Percentiles rank a stretch among this genome's conserved stretches.
Conservation (phyloP, 2,797 vertebrate species). For the Echiichthys vipera region DNA sequence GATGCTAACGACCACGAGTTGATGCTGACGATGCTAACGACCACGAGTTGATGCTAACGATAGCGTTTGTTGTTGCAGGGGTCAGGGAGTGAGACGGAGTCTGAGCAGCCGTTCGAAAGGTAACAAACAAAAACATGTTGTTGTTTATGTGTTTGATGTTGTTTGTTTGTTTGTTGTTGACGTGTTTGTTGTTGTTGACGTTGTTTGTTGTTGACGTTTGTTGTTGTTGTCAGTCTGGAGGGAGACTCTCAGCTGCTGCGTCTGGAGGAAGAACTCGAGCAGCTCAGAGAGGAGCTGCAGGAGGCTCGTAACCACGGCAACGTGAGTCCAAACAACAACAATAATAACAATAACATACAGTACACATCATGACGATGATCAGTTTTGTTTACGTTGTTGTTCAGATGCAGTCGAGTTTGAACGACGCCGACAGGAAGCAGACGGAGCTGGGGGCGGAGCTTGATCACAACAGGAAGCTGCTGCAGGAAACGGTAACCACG, state of each 20-base stretch:
- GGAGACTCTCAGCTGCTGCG: constrained; percentile 66
- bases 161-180: too few relatives aligned
- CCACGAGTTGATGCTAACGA: too few relatives aligned
- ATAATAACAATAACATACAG: too few relatives aligned
- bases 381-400: not conserved
- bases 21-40: too few relatives aligned
- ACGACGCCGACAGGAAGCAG: constrained; percentile 84
- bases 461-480: constrained; percentile 86
- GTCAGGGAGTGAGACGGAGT: constrained; percentile 57
- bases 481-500: constrained; percentile 88
- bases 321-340: constrained; percentile 50
- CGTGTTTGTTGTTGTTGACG: not conserved
- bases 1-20: too few relatives aligned
- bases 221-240: constrained; percentile 63
- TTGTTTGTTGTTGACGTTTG: not conserved
- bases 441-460: constrained; percentile 85
- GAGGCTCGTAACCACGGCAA: constrained; percentile 51
- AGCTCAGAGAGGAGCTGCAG: constrained; percentile 60
- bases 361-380: too few relatives aligned
- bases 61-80: too few relatives aligned
- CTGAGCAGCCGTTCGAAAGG: constrained; percentile 76
- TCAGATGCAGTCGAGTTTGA: constrained; percentile 73
- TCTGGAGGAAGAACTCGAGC: constrained; percentile 71
- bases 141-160: too few relatives aligned
- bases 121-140: too few relatives aligned